A percentile compares a stretch with the other conserved stretches of the same genome.
These are phyloP conservation scores for Danionella dracula DNA, from an alignment of 2,797 vertebrate genomes.

Conservation along the genomic window DNA sequence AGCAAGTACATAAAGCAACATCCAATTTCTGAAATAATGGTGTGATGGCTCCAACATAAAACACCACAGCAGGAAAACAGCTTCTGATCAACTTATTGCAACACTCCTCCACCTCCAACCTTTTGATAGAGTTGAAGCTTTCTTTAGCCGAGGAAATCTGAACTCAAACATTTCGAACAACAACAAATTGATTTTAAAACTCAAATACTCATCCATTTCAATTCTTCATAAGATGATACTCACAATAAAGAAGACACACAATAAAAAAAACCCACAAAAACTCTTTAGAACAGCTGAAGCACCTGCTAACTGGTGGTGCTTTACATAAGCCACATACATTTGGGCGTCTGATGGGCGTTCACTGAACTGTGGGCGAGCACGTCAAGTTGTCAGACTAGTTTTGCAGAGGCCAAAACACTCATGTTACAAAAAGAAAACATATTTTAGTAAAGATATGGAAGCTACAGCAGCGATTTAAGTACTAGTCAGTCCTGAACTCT, in stretches of 20 bases:
- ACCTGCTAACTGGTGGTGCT: constrained; percentile 39
- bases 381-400: constrained; percentile 5
- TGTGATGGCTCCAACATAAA: too few species aligned
- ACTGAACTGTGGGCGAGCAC: constrained; percentile 22
- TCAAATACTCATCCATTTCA: neutral
- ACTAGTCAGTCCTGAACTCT: neutral
- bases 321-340: neutral
- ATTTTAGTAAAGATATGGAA: neutral
- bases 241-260: neutral
- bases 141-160: too few species aligned
- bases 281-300: constrained; percentile 46
- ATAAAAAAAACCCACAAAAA: too few species aligned
- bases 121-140: too few species aligned
- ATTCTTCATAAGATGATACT: neutral
- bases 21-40: too few species aligned
- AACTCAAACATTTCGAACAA: too few species aligned
- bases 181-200: too few species aligned
- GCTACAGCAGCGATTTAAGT: neutral
- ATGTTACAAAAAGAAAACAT: constrained; percentile 27
- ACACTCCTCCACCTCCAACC: too few species aligned
- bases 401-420: neutral
- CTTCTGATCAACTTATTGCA: too few species aligned
- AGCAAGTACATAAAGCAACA: too few species aligned
- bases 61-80: too few species aligned
- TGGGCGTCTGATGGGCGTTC: neutral